Evolutionary conservation across 2,888 invertebrate species (phyloP), one percentile per base, ranked within the genome.

Genomic region (Yponomeuta cagnagella): DNA sequence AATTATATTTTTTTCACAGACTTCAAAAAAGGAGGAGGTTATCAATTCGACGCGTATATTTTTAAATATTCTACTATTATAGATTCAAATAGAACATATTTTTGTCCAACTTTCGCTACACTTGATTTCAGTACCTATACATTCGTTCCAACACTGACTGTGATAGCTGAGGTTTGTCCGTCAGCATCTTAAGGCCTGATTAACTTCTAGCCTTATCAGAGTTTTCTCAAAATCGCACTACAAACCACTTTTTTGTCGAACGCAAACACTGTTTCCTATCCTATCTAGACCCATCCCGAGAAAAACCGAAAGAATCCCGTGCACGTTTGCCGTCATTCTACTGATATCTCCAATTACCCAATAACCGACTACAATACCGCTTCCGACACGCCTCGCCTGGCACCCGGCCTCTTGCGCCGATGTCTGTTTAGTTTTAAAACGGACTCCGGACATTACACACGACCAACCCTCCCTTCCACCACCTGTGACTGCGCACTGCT

Each of bases 391-490:
- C 85, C 88, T 78, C 77, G 81, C 79, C 76, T 81, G 85, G 15
- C 52, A 58, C 52, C 12, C 52, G 52, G 88, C 81, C 88, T 88
- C 89, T 87, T 89, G 89, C 80, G 77, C 74, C 77, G 84, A 79
- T 87, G 33, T 68, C 43, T 63, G 87, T 88, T 90, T 90, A 91
- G 90, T 91, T 82, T 78, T 81, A 77, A 79, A 74, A 78, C 81
- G 82, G 85, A 87, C 80, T 86, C 87, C 82, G 84, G 89, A 88
- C 90, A 88, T 89, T 89, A 86, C 89, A 90, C 90, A 91, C 90
- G 90, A 84, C 76, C 64, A n/a, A 64, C 64, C 52, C 52, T 58
- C 12, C 10, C 15, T 58, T 12, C 15, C 52, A 58, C 52, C 52
- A 58, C 52, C 52, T 58, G 52, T 15, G 1, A 43, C 15, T 58